Conservation (phyloP, 2,888 invertebrate genomes). For the Leptopilina syphax region DNA sequence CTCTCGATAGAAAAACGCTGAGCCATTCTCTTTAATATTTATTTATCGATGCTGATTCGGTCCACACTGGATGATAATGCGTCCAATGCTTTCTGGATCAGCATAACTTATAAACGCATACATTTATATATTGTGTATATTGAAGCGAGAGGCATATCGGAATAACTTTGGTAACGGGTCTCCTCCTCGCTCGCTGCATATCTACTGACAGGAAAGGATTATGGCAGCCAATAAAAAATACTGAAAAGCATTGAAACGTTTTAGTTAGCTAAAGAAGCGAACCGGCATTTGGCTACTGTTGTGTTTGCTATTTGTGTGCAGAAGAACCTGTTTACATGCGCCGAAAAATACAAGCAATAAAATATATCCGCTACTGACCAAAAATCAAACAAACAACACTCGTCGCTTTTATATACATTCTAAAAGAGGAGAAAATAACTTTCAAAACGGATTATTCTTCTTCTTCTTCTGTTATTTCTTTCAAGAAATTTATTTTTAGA, state of each 20-base stretch:
- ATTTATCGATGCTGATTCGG: slow-evolving; percentile 57
- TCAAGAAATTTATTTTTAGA: too few relatives aligned
- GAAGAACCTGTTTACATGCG: slow-evolving; percentile 36
- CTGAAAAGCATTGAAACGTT: slow-evolving; percentile 36
- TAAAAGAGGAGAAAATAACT: neutral
- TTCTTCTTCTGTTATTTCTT: too few relatives aligned
- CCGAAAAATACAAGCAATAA: slow-evolving; percentile 39
- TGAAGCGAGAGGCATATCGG: slow-evolving; percentile 7
- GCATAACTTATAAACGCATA: slow-evolving; percentile 54
- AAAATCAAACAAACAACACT: slow-evolving; percentile 25
- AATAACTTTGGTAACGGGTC: neutral
- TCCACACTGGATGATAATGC: slow-evolving; percentile 49
- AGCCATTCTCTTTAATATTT: slow-evolving; percentile 64
- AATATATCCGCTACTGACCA: slow-evolving; percentile 36
- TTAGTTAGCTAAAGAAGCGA: slow-evolving; percentile 26
- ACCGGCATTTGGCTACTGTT: slow-evolving; percentile 39
- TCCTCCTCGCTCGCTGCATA: neutral
- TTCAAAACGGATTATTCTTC: neutral
- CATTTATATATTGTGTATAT: neutral
- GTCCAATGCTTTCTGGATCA: slow-evolving; percentile 59
- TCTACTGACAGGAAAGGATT: slow-evolving; percentile 39
- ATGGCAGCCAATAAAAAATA: slow-evolving; percentile 41
- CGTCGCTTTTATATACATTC: too few relatives aligned
- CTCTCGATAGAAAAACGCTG: slow-evolving; percentile 58
- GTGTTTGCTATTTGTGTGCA: slow-evolving; percentile 29